A percentile compares a stretch with the other conserved stretches of the same genome.
These are phyloP conservation scores for Pegea sp. DNA, from an alignment of 23 tunicate genomes.

Conservation along the genomic window DNA sequence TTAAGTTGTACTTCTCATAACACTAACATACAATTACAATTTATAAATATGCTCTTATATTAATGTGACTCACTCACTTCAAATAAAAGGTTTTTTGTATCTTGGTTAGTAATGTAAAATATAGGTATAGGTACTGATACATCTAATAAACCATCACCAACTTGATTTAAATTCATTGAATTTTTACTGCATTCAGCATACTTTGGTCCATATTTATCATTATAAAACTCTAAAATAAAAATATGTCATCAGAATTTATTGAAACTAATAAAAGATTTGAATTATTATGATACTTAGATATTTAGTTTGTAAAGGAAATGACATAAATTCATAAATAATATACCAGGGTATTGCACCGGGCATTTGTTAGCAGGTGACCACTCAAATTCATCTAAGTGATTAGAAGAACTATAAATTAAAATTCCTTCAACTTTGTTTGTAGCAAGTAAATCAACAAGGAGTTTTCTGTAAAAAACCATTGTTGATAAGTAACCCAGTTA, in stretches of 20 bases:
- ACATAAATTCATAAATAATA: no score
- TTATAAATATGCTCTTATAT: not conserved
- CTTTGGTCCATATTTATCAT: not conserved
- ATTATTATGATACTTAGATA: no score
- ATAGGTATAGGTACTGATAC: not conserved
- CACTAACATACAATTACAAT: no score
- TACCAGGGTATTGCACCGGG: not conserved
- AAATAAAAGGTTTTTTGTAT: no score
- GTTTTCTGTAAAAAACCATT: no score
- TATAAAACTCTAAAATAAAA: not conserved
- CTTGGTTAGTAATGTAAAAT: no score
- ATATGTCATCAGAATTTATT: no score
- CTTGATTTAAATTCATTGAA: not conserved
- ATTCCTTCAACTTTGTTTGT: not conserved
- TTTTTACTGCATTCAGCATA: not conserved
- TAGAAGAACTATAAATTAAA: not conserved
- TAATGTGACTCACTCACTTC: not conserved
- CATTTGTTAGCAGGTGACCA: not conserved
- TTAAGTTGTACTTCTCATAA: not conserved
- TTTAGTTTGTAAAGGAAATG: no score
- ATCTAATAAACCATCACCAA: not conserved
- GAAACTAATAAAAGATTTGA: no score
- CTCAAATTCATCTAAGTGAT: not conserved
- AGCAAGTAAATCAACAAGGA: no score
- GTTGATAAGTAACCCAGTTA: no score